A percentile compares a stretch with the other conserved stretches of the same genome.
These are phyloP conservation scores for Syngnathoides biaculeatus DNA, from an alignment of 2,113 vertebrate species.

Conservation along the genomic window DNA sequence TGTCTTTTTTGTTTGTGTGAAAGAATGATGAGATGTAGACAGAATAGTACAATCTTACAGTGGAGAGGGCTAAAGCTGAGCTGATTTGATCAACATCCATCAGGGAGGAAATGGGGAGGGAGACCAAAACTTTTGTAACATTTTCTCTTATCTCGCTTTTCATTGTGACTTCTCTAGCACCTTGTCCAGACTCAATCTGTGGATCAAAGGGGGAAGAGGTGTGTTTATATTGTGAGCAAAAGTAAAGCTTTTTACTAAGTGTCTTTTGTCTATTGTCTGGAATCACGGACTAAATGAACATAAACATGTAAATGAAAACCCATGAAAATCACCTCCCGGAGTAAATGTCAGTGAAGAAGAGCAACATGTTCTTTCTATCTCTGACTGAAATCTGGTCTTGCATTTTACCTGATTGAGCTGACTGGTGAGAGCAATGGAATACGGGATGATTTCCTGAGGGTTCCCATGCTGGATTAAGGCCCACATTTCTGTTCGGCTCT, in stretches of 20 bases:
- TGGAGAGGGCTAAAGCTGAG: conserved; percentile 66
- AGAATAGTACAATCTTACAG: conserved; percentile 48
- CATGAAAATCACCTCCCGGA: no score
- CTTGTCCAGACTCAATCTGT: conserved; percentile 49
- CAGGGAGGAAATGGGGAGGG: conserved; percentile 65
- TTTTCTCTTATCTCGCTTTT: conserved; percentile 62
- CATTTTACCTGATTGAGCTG: conserved; percentile 70
- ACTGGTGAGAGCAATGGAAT: conserved; percentile 68
- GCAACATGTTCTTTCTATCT: not conserved
- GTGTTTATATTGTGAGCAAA: not conserved
- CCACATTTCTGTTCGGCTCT: conserved; percentile 64
- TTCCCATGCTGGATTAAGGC: conserved; percentile 69
- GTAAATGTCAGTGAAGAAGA: not conserved
- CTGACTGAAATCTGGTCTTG: not conserved
- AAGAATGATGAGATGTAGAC: not conserved
- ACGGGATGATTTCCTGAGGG: conserved; percentile 70
- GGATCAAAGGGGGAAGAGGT: conserved; percentile 7
- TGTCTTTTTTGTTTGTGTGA: not conserved
- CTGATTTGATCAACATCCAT: conserved; percentile 72
- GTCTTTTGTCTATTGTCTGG: not conserved
- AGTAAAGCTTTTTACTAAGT: not conserved
- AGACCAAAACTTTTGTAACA: conserved; percentile 63
- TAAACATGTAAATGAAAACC: not conserved
- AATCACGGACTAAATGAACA: not conserved
- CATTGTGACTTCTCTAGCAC: conserved; percentile 39